These are phyloP conservation scores for Scortum barcoo DNA, from an alignment of 2,113 vertebrate genomes.

Conservation along the genomic window DNA sequence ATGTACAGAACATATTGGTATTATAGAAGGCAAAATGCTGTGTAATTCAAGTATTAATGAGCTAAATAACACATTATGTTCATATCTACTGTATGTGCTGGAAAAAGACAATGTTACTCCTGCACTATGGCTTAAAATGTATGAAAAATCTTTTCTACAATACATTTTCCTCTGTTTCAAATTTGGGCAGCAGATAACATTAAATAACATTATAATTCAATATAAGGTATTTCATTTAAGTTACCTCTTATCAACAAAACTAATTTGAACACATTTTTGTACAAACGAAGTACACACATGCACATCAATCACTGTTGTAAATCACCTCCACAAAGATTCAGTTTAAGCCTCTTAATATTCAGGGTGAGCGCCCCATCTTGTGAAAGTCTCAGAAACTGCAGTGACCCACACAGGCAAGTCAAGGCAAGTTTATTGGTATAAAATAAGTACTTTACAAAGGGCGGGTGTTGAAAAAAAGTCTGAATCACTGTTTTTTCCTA, in stretches of 20 bases:
- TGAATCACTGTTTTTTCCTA: no score
- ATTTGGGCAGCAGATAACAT: neutral
- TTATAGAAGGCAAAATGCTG: neutral
- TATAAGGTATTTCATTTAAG: no score
- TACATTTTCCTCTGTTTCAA: neutral
- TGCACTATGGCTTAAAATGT: neutral
- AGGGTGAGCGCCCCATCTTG: constrained; percentile 47
- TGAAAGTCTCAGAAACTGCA: constrained; percentile 55
- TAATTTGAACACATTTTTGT: no score
- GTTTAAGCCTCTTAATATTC: neutral
- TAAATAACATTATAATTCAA: no score
- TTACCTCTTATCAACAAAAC: no score
- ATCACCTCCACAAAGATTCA: no score
- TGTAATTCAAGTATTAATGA: neutral
- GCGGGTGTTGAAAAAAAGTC: no score
- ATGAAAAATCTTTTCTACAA: neutral
- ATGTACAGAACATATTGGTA: no score
- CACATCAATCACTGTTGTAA: neutral
- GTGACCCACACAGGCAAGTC: neutral
- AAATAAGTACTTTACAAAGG: neutral
- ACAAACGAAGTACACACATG: neutral
- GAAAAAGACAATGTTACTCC: neutral
- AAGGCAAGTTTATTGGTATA: neutral
- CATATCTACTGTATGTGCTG: no score
- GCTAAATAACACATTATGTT: neutral